A percentile compares a stretch with the other conserved stretches of the same genome.
Conservation (phyloP, 37 sponge, comb jelly and placozoan species). For the Haliclona indistincta region DNA sequence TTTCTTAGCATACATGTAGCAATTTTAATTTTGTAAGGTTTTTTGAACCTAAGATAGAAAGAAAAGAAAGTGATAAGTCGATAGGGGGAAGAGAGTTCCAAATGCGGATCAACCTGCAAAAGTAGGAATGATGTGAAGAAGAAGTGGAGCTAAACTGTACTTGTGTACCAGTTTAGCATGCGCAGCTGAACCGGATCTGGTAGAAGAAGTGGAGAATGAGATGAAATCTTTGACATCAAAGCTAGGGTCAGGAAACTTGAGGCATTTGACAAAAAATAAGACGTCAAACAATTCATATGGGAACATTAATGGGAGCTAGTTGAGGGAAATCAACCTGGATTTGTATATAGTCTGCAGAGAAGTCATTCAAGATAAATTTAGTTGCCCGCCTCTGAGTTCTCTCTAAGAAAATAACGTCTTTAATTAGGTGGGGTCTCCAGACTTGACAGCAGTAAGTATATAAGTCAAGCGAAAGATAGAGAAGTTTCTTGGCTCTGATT, state of each 20-base stretch:
- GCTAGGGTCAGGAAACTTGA: not conserved
- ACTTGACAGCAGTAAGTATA: not conserved
- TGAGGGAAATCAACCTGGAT: not conserved
- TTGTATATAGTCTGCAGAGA: not conserved
- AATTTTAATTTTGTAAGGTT: too few relatives aligned
- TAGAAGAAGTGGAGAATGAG: too few relatives aligned
- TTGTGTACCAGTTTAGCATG: too few relatives aligned
- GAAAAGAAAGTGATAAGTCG: too few relatives aligned
- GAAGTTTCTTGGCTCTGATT: not conserved
- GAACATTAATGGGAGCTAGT: not conserved
- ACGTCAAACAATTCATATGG: not conserved
- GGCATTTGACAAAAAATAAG: not conserved
- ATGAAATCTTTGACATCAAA: too few relatives aligned
- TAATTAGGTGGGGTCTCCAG: constrained; percentile 9
- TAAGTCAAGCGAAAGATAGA: not conserved
- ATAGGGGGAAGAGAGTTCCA: too few relatives aligned
- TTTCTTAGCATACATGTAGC: too few relatives aligned
- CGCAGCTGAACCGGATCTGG: too few relatives aligned
- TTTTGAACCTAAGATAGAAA: too few relatives aligned
- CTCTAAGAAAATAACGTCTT: not conserved
- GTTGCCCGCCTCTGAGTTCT: constrained; percentile 1
- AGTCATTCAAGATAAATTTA: not conserved
- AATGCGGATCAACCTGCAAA: too few relatives aligned
- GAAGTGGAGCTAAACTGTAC: too few relatives aligned
- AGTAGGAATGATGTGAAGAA: too few relatives aligned